A percentile compares a stretch with the other conserved stretches of the same genome.
Conservation (phyloP, 2,888 invertebrate genomes). For the Hemistola chrysoprasaria region DNA sequence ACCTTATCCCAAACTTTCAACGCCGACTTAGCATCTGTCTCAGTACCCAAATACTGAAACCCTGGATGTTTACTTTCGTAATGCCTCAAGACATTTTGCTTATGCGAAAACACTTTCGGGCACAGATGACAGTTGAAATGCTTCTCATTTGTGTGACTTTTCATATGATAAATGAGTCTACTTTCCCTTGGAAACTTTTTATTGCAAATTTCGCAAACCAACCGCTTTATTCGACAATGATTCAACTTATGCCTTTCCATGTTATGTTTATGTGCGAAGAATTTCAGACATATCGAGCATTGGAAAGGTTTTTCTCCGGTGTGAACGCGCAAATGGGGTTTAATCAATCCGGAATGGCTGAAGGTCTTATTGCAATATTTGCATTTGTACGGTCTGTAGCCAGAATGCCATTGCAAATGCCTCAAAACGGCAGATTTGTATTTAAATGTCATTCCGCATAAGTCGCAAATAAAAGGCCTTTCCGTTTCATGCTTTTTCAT, state of each 20-base stretch:
- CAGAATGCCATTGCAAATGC: constrained; percentile 51
- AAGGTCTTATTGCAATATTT: constrained; percentile 49
- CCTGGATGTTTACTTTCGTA: constrained; percentile 60
- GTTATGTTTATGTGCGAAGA: constrained; percentile 58
- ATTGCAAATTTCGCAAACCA: constrained; percentile 56
- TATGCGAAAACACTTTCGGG: constrained; percentile 57
- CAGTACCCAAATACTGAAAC: constrained; percentile 39
- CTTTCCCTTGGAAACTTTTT: constrained; percentile 61
- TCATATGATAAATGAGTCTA: constrained; percentile 59
- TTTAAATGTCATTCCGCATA: constrained; percentile 42
- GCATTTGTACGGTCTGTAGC: constrained; percentile 42
- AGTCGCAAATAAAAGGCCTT: constrained; percentile 19
- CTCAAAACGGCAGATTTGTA: constrained; percentile 53
- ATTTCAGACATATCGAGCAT: constrained; percentile 35
- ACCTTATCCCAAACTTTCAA: constrained; percentile 50
- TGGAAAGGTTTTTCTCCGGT: constrained; percentile 34
- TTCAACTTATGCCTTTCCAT: constrained; percentile 52
- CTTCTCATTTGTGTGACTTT: constrained; percentile 53
- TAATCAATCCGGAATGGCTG: constrained; percentile 48
- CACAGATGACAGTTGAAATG: constrained; percentile 55
- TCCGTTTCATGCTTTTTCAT: constrained; percentile 33
- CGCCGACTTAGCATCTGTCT: constrained; percentile 59
- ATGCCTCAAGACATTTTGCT: constrained; percentile 59
- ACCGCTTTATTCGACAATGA: constrained; percentile 50
- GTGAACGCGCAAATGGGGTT: constrained; percentile 47